A percentile compares a stretch with the other conserved stretches of the same genome.
These are phyloP conservation scores for Drymodes brunneopygia DNA, from an alignment of 2,113 vertebrate genomes.

Conservation along the genomic window DNA sequence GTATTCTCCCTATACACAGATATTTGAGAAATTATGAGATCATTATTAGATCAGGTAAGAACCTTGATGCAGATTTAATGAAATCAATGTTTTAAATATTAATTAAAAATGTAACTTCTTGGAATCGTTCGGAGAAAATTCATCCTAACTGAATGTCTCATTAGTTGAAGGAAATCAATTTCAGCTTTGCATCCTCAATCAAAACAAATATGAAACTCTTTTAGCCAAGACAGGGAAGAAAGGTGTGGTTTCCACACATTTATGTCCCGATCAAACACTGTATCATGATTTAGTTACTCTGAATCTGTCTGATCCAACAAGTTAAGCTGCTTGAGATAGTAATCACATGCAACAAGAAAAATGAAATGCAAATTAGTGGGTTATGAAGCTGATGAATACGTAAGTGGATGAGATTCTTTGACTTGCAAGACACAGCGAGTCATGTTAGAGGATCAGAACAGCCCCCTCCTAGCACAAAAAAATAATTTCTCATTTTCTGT, in stretches of 20 bases:
- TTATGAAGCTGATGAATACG: background rate
- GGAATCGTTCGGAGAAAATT: background rate
- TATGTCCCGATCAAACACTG: background rate
- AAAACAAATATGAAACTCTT: background rate
- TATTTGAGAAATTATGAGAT: background rate
- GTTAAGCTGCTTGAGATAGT: background rate
- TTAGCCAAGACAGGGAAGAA: background rate
- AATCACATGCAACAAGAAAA: background rate
- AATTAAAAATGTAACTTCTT: background rate
- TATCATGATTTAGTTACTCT: constrained; percentile 6
- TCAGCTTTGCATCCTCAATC: background rate
- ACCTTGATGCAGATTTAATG: background rate
- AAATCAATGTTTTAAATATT: background rate
- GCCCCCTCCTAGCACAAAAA: background rate
- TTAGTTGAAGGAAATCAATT: background rate
- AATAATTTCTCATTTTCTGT: background rate
- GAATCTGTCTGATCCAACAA: constrained; percentile 35
- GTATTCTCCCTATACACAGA: background rate
- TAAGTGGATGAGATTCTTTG: background rate
- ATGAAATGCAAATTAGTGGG: constrained; percentile 7
- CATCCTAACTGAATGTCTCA: background rate
- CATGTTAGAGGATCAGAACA: background rate
- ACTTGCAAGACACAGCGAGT: background rate
- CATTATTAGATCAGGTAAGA: background rate
- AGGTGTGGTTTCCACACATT: background rate